These are phyloP conservation scores for Castor canadensis DNA, from an alignment of 2,113 vertebrate species.

Conservation along the genomic window DNA sequence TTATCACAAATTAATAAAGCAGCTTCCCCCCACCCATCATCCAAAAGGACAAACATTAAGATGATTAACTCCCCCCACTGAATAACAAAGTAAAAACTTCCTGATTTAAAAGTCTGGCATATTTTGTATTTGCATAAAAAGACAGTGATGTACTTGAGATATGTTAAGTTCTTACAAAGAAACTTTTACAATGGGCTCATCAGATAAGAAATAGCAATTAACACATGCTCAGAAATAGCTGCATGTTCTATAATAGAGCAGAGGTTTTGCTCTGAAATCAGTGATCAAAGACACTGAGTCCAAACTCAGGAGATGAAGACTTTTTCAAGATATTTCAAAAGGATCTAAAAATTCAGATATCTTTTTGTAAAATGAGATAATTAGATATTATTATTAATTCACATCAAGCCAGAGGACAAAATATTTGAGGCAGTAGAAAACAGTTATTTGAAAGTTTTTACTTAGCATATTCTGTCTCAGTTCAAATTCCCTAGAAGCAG, in stretches of 20 bases:
- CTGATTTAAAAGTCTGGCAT: background rate
- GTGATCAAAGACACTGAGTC: constrained; percentile 29
- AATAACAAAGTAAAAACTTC: constrained; percentile 16
- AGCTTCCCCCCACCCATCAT: background rate
- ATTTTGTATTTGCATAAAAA: constrained; percentile 50
- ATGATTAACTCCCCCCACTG: constrained; percentile 26
- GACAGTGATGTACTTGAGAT: constrained; percentile 6
- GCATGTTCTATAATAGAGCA: background rate
- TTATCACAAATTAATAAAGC: constrained; percentile 60
- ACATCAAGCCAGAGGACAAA: constrained; percentile 32
- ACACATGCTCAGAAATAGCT: constrained; percentile 32
- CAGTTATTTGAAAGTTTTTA: background rate
- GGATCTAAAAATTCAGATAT: constrained; percentile 36
- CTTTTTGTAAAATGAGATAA: background rate
- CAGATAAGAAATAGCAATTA: constrained; percentile 66
- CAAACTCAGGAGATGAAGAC: constrained; percentile 33
- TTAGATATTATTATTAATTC: constrained; percentile 47
- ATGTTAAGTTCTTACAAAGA: constrained; percentile 41
- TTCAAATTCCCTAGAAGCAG: background rate
- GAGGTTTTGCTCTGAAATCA: constrained; percentile 29
- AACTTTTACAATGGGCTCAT: constrained; percentile 63
- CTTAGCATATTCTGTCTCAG: background rate
- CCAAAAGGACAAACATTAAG: background rate
- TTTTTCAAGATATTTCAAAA: constrained; percentile 52
- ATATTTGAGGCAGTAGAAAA: background rate